Conservation (phyloP, 1,140 invertebrate genomes). For the Drosophila lini region DNA sequence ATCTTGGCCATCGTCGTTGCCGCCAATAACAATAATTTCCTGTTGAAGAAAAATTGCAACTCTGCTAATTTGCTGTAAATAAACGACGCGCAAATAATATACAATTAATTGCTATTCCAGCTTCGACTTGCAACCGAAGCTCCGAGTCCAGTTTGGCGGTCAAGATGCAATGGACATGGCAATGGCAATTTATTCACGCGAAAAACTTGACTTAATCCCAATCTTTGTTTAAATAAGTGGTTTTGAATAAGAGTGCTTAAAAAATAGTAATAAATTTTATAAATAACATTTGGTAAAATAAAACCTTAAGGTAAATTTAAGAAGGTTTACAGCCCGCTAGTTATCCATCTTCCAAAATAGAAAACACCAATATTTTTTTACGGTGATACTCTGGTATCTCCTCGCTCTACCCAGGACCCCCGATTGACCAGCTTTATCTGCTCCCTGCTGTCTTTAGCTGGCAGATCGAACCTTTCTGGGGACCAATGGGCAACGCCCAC, state of each 20-base stretch:
- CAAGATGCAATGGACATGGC: constrained; percentile 42
- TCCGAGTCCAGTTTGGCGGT: constrained; percentile 44
- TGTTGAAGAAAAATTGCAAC: constrained; percentile 77
- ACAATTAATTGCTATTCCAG: constrained; percentile 75
- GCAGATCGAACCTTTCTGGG: constrained; percentile 49
- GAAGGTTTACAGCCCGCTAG: not conserved
- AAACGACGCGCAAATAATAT: constrained; percentile 81
- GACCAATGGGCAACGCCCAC: constrained; percentile 69
- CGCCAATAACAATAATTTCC: constrained; percentile 77
- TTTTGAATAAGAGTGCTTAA: not conserved
- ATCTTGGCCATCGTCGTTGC: constrained; percentile 35
- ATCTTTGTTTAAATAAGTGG: not conserved
- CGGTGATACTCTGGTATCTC: constrained; percentile 21
- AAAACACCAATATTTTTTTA: not conserved
- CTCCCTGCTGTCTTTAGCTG: constrained; percentile 41
- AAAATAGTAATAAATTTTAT: not conserved
- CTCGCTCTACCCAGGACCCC: not conserved
- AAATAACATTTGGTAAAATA: not conserved
- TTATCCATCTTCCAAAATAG: not conserved
- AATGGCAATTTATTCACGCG: not conserved
- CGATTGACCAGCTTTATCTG: constrained; percentile 25
- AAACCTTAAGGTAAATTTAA: not conserved
- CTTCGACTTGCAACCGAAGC: constrained; percentile 36
- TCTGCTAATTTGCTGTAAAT: constrained; percentile 79
- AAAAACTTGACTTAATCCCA: constrained; percentile 4